Evolutionary conservation across 2,797 vertebrate species (phyloP), one percentile per base, ranked within the genome.

Genomic region (Sphaeramia orbicularis): DNA sequence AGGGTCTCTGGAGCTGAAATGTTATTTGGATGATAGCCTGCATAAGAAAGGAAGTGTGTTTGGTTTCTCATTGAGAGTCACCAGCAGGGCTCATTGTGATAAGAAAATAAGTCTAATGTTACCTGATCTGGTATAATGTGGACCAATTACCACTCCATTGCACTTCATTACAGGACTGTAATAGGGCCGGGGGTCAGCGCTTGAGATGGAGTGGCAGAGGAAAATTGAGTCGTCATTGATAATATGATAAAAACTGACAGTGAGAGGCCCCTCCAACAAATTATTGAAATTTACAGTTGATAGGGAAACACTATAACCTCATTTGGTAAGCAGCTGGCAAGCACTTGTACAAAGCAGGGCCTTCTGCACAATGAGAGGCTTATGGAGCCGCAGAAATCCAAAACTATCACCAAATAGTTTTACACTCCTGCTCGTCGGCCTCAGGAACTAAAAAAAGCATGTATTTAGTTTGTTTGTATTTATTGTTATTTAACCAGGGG

Each of bases 271-370:
- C 76, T 91, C 87, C 83, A 84, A 94, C 94, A 94, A 94, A 94
- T 94, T 94, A 94, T 94, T 93, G 94, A 94, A 94, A 94, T 94
- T 92, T 95, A 94, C 93, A 95, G 93, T 95, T 90, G 90, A 92
- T 91, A 90, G 89, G 81, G 93, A 93, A 93, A 94, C 91, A 94
- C 91, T 92, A 93, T 92, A 92, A 91, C 91, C 90, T 93, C 88
- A 93, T 94, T 94, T 94, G 88, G 92, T 90, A 91, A 90, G 91
- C 92, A 89, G 91, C 87, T 91, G 92, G 90, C 86, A 76, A 86
- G 87, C 86, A 85, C 85, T 89, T 82, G 73, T 78, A 84, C 87
- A 87, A 89, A 91, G 88, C 84, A 85, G 88, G 63, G 78, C 86
- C 73, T 86, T 65, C 18, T 61, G 89, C 77, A 94, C 93, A 94